Evolutionary conservation across 2,888 invertebrate species (phyloP).

Genomic region (Phalera bucephala): DNA sequence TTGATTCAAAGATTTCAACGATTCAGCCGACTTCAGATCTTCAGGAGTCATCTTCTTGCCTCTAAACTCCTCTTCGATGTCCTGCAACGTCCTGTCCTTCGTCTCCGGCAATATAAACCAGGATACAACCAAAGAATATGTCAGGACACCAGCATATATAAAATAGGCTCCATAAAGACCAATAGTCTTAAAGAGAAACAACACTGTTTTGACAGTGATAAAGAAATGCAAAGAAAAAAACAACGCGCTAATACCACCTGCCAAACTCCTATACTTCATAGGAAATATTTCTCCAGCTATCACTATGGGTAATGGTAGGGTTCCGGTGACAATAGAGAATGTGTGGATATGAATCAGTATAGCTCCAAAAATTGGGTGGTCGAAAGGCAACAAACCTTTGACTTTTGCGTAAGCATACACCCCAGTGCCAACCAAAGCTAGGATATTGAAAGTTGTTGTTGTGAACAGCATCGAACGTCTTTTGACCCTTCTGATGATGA

Average conservation of each 20-base stretch:
- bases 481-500: conserved; percentile 35
- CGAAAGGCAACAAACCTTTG: conserved; percentile 22
- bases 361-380: conserved; percentile 31
- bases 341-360: conserved; percentile 35
- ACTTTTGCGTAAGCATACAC: conserved; percentile 32
- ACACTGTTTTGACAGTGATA: conserved; percentile 27
- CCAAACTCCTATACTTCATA: conserved; percentile 75
- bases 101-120: conserved; percentile 35
- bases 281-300: conserved; percentile 86
- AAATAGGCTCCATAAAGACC: conserved; percentile 27
- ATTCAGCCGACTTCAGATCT: conserved; percentile 1
- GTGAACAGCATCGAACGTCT: conserved; percentile 34
- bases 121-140: conserved; percentile 23
- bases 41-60: not conserved
- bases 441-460: conserved; percentile 29
- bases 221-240: conserved; percentile 29
- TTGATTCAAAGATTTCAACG: conserved; percentile 3
- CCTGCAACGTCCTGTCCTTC: conserved; percentile 33
- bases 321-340: conserved; percentile 69
- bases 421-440: conserved; percentile 27
- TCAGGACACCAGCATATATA: conserved; percentile 26
- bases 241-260: conserved; percentile 39
- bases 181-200: conserved; percentile 19
- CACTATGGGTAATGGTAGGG: conserved; percentile 82
- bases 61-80: conserved; percentile 33